A percentile compares a stretch with the other conserved stretches of the same genome.
Evolutionary conservation across 2,797 vertebrate genomes (phyloP).

Genomic region (Notamacropus eugenii): DNA sequence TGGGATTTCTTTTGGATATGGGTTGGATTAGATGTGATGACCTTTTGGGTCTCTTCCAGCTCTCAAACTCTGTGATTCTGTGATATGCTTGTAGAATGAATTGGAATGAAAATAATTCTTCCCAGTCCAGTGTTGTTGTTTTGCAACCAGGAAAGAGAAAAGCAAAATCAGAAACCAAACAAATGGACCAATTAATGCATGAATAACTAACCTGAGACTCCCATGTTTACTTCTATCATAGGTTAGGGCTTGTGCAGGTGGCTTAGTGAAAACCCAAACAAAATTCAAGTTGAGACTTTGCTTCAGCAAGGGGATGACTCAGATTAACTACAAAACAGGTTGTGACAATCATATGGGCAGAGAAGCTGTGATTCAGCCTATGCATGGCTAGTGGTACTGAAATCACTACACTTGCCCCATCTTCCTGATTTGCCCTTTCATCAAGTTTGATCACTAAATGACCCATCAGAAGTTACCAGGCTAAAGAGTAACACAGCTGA

Average conservation of each 20-base stretch:
- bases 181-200: not conserved
- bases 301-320: slow-evolving; percentile 11
- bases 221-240: not conserved
- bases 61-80: not conserved
- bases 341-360: not conserved
- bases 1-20: not conserved
- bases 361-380: not conserved
- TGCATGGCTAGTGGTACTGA: not conserved
- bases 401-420: rapidly evolving
- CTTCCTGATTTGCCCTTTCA: not conserved
- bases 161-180: not conserved
- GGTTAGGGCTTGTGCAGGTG: not conserved
- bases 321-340: not conserved
- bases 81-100: not conserved
- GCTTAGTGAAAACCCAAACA: not conserved
- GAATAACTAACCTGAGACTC: not conserved
- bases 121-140: not conserved
- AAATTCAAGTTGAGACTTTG: not conserved
- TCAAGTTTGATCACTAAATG: not conserved
- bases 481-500: rapidly evolving
- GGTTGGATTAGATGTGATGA: not conserved
- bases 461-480: not conserved
- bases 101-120: not conserved
- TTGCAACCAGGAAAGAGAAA: not conserved
- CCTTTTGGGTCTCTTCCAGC: not conserved